Base-by-base conservation (phyloP, 1,140 invertebrate genomes). In the Nymphalis io region DNA sequence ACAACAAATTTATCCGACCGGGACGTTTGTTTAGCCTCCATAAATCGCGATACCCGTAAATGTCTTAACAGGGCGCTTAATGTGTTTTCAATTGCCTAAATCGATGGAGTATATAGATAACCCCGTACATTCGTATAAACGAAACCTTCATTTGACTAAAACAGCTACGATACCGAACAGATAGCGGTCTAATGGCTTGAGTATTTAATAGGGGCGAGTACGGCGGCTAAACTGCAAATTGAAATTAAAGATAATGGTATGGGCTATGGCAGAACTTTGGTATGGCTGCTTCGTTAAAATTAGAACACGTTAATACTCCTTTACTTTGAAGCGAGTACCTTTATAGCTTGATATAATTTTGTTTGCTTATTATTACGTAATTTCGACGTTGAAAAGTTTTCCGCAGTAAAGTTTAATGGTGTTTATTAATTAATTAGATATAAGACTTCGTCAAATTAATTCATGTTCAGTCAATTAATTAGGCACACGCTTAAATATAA, bases 21-120 rank as follows among this genome's bases (percentile, higher is more conserved):
- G 39, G 39, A n/a, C 42, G 42, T 62, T 53, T 53, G 42, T 48
- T 59, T n/a, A 20, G 39, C 44, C 60, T 59, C 75, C 65, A 85
- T 83, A 85, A 85, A 84, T 87, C 76, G 69, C 74, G 69, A 67
- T 67, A 62, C 51, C 64, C 79, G 78, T 84, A 81, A 85, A 80
- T 70, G 77, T 78, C 79, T 83, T 73, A 64, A 59, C 60, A 46
- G 74, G 70, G 76, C 70, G 73, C 73, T 83, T 77, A 86, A 88
- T 83, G 79, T 77, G 79, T 81, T 84, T 83, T 83, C 82, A 82
- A 88, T 86, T 79, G 81, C 78, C 75, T 62, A 71, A 81, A 72
- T 77, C 68, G 71, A 77, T 74, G 75, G 79, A 83, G 83, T 81
- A 82, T 66, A 62, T 77, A 72, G 81, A 84, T 85, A 80, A 79